Evolutionary conservation across 2,888 invertebrate genomes (phyloP), one percentile per base, ranked within the genome.

Genomic region (Drosophila bunnanda): DNA sequence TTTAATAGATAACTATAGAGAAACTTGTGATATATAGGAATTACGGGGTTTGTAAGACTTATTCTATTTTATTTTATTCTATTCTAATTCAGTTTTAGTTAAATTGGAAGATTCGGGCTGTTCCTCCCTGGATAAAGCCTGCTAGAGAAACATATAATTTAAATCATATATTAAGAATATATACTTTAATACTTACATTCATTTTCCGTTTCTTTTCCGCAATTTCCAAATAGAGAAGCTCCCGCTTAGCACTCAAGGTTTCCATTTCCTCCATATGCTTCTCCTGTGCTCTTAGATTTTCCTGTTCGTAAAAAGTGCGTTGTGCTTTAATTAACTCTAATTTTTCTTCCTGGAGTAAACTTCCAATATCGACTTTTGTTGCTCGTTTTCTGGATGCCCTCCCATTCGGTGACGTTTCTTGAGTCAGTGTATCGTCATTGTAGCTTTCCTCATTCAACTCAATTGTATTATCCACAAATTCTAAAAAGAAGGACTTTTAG

Each of bases 181-280:
- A 7, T 4, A 13, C 28, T 9, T 20, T 9, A 20, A 17, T 22
- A 8, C 32, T 32, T 56, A 44, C 46, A n/a, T 25, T 25, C 0
- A 56, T 12, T 25, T 34, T 56, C 4, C 22, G 4, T 41, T 54
- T 59, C 6, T 60, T 60, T 60, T 60, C 41, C 4, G 60, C 17
- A 13, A 60, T 60, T 60, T 60, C 60, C 20, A 60, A 25, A 6
- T 25, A 43, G 2, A 60, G 32, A 0, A 60, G 8, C 25, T 60
- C 41, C 9, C 41, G 60, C 15, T 55, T 60, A 10, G 55, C 60
- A 5, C 41, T 41, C 8, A 60, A 17, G 4, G 41, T 55, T 41
- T 54, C 32, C 60, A 60, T 60, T 60, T 60, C 55, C 41, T 41
- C 22, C 32, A 22, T 9, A 13, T 60, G 60, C 10, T 34, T 60